Percentiles rank a stretch among this genome's conserved stretches.
Evolutionary conservation across 2,797 vertebrate species (phyloP).

Genomic region (Nothura maculosa): DNA sequence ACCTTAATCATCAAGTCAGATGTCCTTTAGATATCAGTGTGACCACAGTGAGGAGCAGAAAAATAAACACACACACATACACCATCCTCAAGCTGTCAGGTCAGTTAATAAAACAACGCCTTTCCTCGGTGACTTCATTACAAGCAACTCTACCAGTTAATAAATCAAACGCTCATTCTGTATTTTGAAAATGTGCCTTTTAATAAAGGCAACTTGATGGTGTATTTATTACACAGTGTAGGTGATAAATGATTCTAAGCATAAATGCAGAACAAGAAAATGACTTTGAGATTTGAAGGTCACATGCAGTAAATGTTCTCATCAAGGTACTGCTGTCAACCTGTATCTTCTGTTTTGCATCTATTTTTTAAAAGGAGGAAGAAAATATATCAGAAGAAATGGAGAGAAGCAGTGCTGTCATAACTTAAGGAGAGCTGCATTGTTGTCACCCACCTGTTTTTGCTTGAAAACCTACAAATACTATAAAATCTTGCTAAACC

Average conservation of each 20-base stretch:
- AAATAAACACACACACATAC: background rate
- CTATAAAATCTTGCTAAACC: background rate
- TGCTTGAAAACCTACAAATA: background rate
- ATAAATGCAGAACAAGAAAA: constrained; percentile 23
- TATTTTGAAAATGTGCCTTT: background rate
- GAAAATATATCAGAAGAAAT: background rate
- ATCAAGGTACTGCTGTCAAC: constrained; percentile 15
- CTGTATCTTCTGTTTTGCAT: constrained; percentile 39
- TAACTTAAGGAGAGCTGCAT: constrained; percentile 18
- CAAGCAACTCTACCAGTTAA: background rate
- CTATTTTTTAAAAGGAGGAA: constrained; percentile 8
- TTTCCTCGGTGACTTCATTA: constrained; percentile 41
- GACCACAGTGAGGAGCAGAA: constrained; percentile 5
- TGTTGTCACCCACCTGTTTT: constrained; percentile 8
- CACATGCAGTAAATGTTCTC: constrained; percentile 45
- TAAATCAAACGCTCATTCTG: background rate
- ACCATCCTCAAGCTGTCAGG: constrained; percentile 35
- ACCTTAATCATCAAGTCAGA: constrained; percentile 47
- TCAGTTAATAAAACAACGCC: constrained; percentile 56
- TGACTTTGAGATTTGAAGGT: constrained; percentile 75
- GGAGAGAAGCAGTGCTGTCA: constrained; percentile 10
- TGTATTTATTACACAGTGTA: constrained; percentile 33
- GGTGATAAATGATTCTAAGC: constrained; percentile 6
- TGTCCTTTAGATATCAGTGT: constrained; percentile 53
- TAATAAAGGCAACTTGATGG: background rate